phyloP scores from a whole-genome alignment of 1,140 invertebrate genomes.

The Penaeus chinensis region DNA sequence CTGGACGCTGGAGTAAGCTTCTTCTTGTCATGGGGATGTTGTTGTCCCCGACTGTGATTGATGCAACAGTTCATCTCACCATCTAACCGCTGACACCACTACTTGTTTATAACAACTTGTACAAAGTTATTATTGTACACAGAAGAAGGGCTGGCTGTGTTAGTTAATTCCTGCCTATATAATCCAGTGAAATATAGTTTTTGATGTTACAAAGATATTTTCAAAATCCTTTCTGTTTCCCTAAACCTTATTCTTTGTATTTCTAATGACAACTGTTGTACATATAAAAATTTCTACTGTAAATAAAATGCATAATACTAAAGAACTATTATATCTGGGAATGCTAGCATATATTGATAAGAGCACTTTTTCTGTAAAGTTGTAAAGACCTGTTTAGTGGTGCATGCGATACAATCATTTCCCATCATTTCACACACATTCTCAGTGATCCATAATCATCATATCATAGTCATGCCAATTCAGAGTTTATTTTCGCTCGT shows the following conservation, averaged over 20 bases:
- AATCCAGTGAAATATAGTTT: conserved; percentile 43
- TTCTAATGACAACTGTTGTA: conserved; percentile 43
- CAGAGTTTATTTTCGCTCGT: conserved; percentile 61
- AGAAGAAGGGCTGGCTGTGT: neutral
- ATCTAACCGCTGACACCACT: conserved; percentile 56
- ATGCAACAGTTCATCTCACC: conserved; percentile 53
- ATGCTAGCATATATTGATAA: conserved; percentile 56
- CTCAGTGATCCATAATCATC: conserved; percentile 49
- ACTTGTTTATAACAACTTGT: conserved; percentile 37
- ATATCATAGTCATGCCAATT: conserved; percentile 60
- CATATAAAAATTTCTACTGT: conserved; percentile 53
- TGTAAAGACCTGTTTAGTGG: conserved; percentile 52
- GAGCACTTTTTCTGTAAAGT: conserved; percentile 53
- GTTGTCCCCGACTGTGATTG: conserved; percentile 52
- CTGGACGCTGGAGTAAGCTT: conserved; percentile 45
- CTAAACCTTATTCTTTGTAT: conserved; percentile 56
- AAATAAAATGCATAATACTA: conserved; percentile 46
- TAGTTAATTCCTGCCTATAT: neutral
- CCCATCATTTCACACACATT: conserved; percentile 46
- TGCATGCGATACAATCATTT: conserved; percentile 48
- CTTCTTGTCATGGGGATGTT: conserved; percentile 48
- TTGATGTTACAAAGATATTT: conserved; percentile 58
- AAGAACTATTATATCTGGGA: conserved; percentile 52
- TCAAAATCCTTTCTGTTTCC: conserved; percentile 58
- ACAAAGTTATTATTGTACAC: conserved; percentile 50